These are phyloP conservation scores for Drosophila siamana DNA, from an alignment of 2,888 invertebrate genomes.

Conservation along the genomic window DNA sequence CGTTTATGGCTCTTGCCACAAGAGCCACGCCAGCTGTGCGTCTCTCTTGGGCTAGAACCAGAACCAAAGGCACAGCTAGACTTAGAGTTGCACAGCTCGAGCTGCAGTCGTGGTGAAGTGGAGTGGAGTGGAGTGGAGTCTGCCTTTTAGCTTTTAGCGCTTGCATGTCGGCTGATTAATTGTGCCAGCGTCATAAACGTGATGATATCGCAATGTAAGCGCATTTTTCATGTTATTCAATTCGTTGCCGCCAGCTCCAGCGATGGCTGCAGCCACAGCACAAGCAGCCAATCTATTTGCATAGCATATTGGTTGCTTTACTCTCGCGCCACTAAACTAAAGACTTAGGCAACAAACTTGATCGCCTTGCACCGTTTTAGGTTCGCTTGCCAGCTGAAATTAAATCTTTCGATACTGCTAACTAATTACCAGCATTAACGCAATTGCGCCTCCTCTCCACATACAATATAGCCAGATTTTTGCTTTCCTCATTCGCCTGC, in stretches of 20 bases:
- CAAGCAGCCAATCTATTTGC: conserved; percentile 62
- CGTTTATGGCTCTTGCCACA: conserved; percentile 71
- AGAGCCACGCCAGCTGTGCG: conserved; percentile 53
- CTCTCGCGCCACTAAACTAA: conserved; percentile 56
- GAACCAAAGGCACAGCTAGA: conserved; percentile 7
- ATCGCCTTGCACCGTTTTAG: conserved; percentile 53
- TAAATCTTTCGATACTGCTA: conserved; percentile 73
- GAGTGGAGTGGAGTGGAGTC: conserved; percentile 30
- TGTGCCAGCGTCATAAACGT: conserved; percentile 85
- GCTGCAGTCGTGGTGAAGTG: no score
- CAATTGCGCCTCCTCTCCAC: conserved; percentile 60
- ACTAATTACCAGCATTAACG: conserved; percentile 76
- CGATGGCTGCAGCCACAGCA: conserved; percentile 21
- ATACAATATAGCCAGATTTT: not conserved
- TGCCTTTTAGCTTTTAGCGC: conserved; percentile 81
- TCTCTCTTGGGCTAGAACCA: conserved; percentile 16
- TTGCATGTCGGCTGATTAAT: conserved; percentile 84
- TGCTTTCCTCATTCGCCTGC: conserved; percentile 42
- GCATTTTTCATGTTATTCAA: conserved; percentile 83
- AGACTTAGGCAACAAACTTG: conserved; percentile 75
- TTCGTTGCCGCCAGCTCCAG: conserved; percentile 74
- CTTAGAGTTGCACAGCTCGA: no score
- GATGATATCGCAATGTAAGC: conserved; percentile 85
- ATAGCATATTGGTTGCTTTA: conserved; percentile 48
- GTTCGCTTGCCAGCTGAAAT: conserved; percentile 35